Evolutionary conservation across 2,888 invertebrate genomes (phyloP), one percentile per base, ranked within the genome.

Genomic region (Caenorhabditis sp.): DNA sequence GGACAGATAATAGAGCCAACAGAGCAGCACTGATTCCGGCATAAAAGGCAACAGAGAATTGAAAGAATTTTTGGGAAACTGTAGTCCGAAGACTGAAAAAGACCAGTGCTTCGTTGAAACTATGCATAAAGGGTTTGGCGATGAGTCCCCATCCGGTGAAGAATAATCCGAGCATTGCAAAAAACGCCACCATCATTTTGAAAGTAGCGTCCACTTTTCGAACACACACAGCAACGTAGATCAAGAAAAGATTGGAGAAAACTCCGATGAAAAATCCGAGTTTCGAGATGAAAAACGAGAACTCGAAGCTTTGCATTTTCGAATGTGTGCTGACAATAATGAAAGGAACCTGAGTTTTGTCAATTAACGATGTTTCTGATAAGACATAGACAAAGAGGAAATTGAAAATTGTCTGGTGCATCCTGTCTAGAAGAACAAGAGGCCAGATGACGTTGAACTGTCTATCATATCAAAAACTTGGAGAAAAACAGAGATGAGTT

Each of bases 71-170:
- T 2, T 51, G 26, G 54, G 26, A 22, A 5, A 38, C 19, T 38
- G 51, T 51, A 59, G 8, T 61, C 1, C 26, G 24, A 16, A 61
- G 38, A 26, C 73, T 73, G 49, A 73, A 73, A 7, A 61, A 51
- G 5, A 73, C 51, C 24, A 63, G 7, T 1, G 73, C 49, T 7
- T 47, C 24, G 24, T 73, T 73, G 63, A 51, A 73, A 49, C 63
- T 73, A n/a, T 73, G 73, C 19, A 49, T 49, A 22, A 31, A 63
- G 0, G 73, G 73, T n/a, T 51, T 31, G 6, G 73, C n/a, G 8
- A 63, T 31, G 2, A 31, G 16, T 28, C 49, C 47, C 49, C 49
- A 51, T 16, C 24, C 7, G 8, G 63, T 28, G 47, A 73, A 73
- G 5, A 73, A 10, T 8, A 73, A 22, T 10, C 73, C 73, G 19